These are phyloP conservation scores for Misgurnus anguillicaudatus DNA, from an alignment of 2,113 vertebrate genomes.

Conservation along the genomic window DNA sequence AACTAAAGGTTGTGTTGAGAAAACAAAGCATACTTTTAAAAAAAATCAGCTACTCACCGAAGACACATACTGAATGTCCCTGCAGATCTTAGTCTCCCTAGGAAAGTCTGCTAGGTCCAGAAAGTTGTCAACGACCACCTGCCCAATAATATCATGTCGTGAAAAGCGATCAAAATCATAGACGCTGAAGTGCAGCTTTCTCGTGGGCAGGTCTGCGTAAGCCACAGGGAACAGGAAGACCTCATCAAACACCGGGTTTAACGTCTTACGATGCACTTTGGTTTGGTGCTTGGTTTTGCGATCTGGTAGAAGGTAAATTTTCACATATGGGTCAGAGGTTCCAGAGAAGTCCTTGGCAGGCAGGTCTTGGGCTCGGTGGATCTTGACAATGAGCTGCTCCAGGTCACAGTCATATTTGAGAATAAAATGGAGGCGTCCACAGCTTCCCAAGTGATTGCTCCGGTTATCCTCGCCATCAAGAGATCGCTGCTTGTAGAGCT, in stretches of 20 bases:
- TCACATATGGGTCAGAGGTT: conserved; percentile 97
- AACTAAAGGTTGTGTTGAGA: too few species aligned
- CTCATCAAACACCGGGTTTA: conserved; percentile 97
- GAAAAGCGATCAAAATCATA: conserved; percentile 99
- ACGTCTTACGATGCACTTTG: conserved; percentile 97
- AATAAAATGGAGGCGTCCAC: conserved; percentile 91
- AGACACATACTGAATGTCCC: conserved; percentile 94
- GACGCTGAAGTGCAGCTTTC: conserved; percentile 97
- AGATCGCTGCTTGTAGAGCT: conserved; percentile 95
- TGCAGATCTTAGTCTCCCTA: conserved; percentile 92
- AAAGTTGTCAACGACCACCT: conserved; percentile 98
- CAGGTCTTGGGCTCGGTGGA: conserved; percentile 93
- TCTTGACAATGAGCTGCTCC: conserved; percentile 98
- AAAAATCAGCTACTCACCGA: conserved; percentile 81
- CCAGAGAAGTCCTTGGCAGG: conserved; percentile 98
- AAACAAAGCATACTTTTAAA: not conserved
- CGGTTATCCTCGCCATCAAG: conserved; percentile 85
- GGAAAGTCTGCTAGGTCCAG: conserved; percentile 97
- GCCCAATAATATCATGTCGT: conserved; percentile 95
- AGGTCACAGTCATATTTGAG: conserved; percentile 95
- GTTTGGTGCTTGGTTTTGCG: conserved; percentile 99
- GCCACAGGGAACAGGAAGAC: conserved; percentile 97
- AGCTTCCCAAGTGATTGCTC: conserved; percentile 79
- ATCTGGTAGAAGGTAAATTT: conserved; percentile 97
- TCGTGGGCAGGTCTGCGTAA: conserved; percentile 89